Conservation (phyloP, 2,113 vertebrate species). For the Isichthys henryi region DNA sequence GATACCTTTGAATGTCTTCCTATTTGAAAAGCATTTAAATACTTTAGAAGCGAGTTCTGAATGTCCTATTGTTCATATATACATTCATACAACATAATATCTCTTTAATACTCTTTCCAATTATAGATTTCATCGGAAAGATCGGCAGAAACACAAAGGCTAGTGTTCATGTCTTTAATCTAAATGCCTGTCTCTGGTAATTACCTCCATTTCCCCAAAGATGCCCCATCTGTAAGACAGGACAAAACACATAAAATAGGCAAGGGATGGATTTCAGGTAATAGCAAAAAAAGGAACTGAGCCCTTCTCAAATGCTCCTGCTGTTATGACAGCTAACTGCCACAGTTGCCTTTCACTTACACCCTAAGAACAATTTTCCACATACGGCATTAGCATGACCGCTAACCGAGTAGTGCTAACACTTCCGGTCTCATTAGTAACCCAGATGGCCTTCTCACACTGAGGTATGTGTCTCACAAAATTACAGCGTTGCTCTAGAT, state of each 20-base stretch:
- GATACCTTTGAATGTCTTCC: background rate
- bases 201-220: background rate
- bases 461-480: background rate
- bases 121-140: background rate
- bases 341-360: background rate
- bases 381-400: background rate
- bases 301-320: no score
- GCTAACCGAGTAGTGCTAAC: background rate
- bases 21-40: background rate
- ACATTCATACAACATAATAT: background rate
- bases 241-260: background rate
- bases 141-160: background rate
- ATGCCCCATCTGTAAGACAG: background rate
- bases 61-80: background rate
- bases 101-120: background rate
- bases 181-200: conserved; percentile 10
- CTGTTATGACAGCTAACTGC: background rate
- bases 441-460: background rate
- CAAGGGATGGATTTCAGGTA: conserved; percentile 7
- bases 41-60: background rate
- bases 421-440: background rate
- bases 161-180: background rate
- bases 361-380: background rate
- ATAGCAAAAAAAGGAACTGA: background rate
- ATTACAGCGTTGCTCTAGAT: background rate